Evolutionary conservation across 2,113 vertebrate species (phyloP).

Genomic region (Ammodytes marinus): DNA sequence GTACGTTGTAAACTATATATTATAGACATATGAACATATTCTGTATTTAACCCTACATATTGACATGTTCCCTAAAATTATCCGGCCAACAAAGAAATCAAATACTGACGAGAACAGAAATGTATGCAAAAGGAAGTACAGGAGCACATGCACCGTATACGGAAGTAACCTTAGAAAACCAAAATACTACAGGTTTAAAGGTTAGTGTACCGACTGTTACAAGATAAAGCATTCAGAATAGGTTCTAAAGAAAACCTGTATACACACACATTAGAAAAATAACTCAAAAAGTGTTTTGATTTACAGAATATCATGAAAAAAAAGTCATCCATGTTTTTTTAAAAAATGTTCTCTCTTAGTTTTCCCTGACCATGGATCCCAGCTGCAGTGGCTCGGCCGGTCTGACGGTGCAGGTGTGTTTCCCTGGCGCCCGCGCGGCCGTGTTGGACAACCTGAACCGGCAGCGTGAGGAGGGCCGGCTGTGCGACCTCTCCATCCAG

Average conservation of each 20-base stretch:
- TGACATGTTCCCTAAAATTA: not conserved
- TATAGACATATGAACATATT: not conserved
- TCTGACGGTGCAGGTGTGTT: constrained; percentile 88
- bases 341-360: not conserved
- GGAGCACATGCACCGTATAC: not conserved
- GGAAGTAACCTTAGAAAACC: not conserved
- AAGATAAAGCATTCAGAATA: not conserved
- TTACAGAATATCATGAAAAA: not conserved
- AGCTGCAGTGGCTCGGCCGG: constrained; percentile 58
- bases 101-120: not conserved
- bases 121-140: not conserved
- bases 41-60: too few relatives aligned
- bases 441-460: constrained; percentile 92
- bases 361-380: constrained; percentile 63
- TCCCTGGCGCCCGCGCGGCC: constrained; percentile 88
- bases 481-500: constrained; percentile 88
- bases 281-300: not conserved
- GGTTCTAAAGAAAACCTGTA: not conserved
- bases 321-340: too few relatives aligned
- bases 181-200: not conserved
- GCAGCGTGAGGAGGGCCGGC: constrained; percentile 90
- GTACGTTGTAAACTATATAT: not conserved
- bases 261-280: not conserved
- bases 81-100: not conserved
- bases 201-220: not conserved